phyloP scores from a whole-genome alignment of 2,888 invertebrate species.

The Caenorhabditis sp. region DNA sequence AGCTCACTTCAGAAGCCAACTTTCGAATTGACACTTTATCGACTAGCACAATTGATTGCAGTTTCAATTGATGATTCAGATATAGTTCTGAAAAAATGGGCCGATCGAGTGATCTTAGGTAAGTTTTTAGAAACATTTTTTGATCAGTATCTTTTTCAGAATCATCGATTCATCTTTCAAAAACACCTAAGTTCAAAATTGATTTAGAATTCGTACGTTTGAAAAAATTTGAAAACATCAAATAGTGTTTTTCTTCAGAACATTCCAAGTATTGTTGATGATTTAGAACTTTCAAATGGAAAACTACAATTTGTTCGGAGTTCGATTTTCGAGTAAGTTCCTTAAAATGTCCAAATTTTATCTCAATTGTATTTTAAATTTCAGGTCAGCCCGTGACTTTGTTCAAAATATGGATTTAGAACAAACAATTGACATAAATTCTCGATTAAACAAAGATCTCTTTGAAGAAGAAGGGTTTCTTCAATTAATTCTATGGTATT shows the following conservation, averaged over 20 bases:
- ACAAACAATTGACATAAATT: neutral
- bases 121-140: too few relatives aligned
- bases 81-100: conserved; percentile 21
- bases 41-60: neutral
- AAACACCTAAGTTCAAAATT: conserved; percentile 7
- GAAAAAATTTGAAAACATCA: neutral
- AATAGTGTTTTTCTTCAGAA: conserved; percentile 13
- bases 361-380: neutral
- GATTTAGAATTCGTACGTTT: conserved; percentile 23
- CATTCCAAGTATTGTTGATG: conserved; percentile 26
- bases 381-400: conserved; percentile 14
- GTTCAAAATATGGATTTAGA: neutral
- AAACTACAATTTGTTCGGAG: conserved; percentile 25
- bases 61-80: conserved; percentile 7
- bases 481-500: neutral
- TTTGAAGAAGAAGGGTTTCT: conserved; percentile 2
- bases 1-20: conserved; percentile 13
- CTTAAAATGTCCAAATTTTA: neutral
- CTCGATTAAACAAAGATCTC: neutral
- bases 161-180: conserved; percentile 17
- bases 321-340: conserved; percentile 23
- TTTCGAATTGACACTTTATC: neutral
- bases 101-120: conserved; percentile 30
- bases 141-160: too few relatives aligned
- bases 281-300: conserved; percentile 20